Evolutionary conservation across 1,140 invertebrate genomes (phyloP), one percentile per base, ranked within the genome.

Genomic region (Drosophila funebris): DNA sequence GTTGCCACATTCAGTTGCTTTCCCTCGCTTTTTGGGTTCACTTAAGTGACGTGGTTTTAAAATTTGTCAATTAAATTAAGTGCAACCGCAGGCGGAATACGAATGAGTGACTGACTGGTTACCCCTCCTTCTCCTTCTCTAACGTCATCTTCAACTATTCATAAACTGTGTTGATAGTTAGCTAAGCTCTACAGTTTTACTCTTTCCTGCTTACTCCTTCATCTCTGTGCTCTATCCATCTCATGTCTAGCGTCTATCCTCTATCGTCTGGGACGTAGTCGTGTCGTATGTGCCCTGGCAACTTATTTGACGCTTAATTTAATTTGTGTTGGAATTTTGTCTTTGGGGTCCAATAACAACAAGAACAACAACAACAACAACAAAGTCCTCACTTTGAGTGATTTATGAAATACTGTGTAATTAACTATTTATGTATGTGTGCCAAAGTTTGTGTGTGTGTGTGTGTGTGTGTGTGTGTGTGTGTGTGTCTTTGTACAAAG

Each of bases 31-130:
- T 44, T 58, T 46, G 61, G 62, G 50, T 67, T 72, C 67, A 70
- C 75, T 83, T 76, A 88, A 88, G 82, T 72, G 83, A 82, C 78
- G 78, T 82, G 79, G 84, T 89, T 89, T 88, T 83, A 83, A 89
- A 88, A 88, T 88, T 85, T 90, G 74, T 84, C 87, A 90, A 90
- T 90, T 90, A 90, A 90, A 90, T 90, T 90, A 90, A 90, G 87
- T 90, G 87, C 82, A 90, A 87, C 87, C 87, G 81, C 81, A 77
- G 82, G 87, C 87, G 71, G 87, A 76, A 87, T 88, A 77, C 83
- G 83, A 87, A 87, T 85, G 82, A 81, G 77, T 37, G 41, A 48
- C 39, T 70, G 48, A 29, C n/a, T 52, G 36, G 6, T n/a, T 0
- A 4, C n/a, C 20, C 46, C 11, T 41, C 53, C 14, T 52, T n/a